phyloP scores from a whole-genome alignment of 2,113 vertebrate species.

The Neoarius graeffei region DNA sequence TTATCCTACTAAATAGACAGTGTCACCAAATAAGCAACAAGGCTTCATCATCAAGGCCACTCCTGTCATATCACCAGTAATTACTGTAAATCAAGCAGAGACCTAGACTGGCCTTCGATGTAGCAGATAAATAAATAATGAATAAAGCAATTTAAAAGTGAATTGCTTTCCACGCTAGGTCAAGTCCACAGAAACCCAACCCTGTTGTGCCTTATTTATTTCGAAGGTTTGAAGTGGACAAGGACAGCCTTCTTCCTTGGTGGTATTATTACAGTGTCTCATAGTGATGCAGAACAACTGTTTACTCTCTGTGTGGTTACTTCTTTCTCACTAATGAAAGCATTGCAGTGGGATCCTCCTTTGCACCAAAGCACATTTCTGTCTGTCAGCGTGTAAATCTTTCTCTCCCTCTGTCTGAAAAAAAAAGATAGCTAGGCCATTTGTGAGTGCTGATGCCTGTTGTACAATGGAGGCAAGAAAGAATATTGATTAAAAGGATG shows the following conservation, averaged over 20 bases:
- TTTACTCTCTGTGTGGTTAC: slow-evolving; percentile 13
- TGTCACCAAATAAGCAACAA: slow-evolving; percentile 13
- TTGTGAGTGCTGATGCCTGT: slow-evolving; percentile 16
- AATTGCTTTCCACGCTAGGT: neutral
- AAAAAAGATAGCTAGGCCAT: slow-evolving; percentile 26
- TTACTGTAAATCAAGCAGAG: slow-evolving; percentile 11
- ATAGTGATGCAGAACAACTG: neutral
- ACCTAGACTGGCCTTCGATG: slow-evolving; percentile 22
- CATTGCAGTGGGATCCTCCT: slow-evolving; percentile 17
- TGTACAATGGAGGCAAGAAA: slow-evolving; percentile 14
- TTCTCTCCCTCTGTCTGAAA: neutral
- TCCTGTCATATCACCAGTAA: slow-evolving; percentile 13
- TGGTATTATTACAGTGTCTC: slow-evolving; percentile 28
- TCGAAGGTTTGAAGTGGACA: slow-evolving; percentile 18
- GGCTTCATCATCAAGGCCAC: slow-evolving; percentile 20
- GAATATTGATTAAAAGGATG: slow-evolving; percentile 31
- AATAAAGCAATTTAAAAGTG: slow-evolving; percentile 19
- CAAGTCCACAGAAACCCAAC: neutral
- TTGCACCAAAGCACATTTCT: slow-evolving; percentile 32
- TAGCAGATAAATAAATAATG: slow-evolving; percentile 36
- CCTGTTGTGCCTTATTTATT: slow-evolving; percentile 26
- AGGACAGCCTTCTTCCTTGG: slow-evolving; percentile 14
- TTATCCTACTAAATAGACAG: neutral
- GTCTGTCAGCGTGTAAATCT: slow-evolving; percentile 14
- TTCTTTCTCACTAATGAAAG: slow-evolving; percentile 23